Evolutionary conservation across 2,888 invertebrate species (phyloP), one percentile per base, ranked within the genome.

Genomic region (Embidobia sp.): DNA sequence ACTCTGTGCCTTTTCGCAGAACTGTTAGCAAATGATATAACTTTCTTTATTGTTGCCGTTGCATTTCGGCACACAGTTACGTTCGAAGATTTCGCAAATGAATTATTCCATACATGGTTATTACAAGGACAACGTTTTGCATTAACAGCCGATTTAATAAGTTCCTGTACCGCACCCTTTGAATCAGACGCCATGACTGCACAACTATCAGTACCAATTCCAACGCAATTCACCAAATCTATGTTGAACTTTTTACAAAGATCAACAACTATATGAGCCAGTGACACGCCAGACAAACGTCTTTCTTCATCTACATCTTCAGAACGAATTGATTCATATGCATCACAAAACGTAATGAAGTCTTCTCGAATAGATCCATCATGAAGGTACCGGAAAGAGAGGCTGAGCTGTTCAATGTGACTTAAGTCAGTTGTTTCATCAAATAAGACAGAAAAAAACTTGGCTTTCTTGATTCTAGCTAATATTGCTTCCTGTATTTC

Each of bases 371-470:
- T 49, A 16, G 11, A 10, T 18, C 37, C 69, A 22, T 79, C 51
- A 26, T 74, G 18, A 13, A 72, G 35, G 40, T 75, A 79, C 4
- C 77, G 74, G 7, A 85, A 64, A 53, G 80, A 75, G 49, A 84
- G 72, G 53, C 80, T 82, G 61, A 86, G 61, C 72, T 85, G 85
- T 19, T 80, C 81, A n/a, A 31, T 82, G 42, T 82, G 80, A 27
- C 81, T 57, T 16, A 80, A 70, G 67, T 85, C 84, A 26, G 82
- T 84, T 6, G 84, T 86, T 76, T 85, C 83, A 40, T 86, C 83
- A 64, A 84, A 85, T 8, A 85, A 69, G 33, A 82, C 76, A 33
- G 79, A 70, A 74, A 77, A 85, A 57, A 70, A 27, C n/a, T 29
- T 40, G 18, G 35, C 61, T 35, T 29, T 19, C 22, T 44, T 44